Conservation (phyloP, 2,797 vertebrate species). For the Acridotheres tristis region DNA sequence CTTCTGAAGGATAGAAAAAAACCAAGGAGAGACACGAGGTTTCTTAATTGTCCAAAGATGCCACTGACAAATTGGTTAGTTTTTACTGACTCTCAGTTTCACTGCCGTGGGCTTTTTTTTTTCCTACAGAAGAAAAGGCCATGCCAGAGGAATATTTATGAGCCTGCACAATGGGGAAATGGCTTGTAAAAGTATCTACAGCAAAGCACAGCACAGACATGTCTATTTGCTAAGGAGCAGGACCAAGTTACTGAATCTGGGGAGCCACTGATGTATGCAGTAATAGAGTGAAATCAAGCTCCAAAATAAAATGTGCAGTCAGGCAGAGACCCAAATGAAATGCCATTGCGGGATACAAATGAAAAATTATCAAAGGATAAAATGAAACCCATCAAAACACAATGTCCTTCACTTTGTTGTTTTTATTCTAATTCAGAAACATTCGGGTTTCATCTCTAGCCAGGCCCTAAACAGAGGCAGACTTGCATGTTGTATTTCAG, state of each 20-base stretch:
- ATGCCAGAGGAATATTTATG: slow-evolving; percentile 58
- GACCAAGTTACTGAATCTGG: slow-evolving; percentile 29
- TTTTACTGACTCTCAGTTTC: slow-evolving; percentile 40
- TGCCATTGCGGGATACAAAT: slow-evolving; percentile 43
- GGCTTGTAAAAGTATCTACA: slow-evolving; percentile 58
- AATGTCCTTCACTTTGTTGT: slow-evolving; percentile 59
- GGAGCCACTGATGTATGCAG: slow-evolving; percentile 39
- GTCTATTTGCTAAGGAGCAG: slow-evolving; percentile 67
- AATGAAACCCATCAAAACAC: slow-evolving; percentile 57
- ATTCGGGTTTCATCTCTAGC: slow-evolving; percentile 51
- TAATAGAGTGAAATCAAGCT: slow-evolving; percentile 56
- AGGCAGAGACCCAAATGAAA: slow-evolving; percentile 56
- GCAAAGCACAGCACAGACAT: slow-evolving; percentile 6
- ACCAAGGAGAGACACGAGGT: background rate
- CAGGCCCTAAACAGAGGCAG: slow-evolving; percentile 54
- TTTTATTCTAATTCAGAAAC: slow-evolving; percentile 62
- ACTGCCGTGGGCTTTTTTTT: background rate
- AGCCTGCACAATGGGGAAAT: slow-evolving; percentile 62
- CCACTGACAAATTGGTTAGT: slow-evolving; percentile 51
- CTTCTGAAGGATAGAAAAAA: background rate
- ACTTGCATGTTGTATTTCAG: slow-evolving; percentile 1
- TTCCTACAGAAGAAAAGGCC: slow-evolving; percentile 19
- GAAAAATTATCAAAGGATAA: slow-evolving; percentile 53
- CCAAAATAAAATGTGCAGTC: slow-evolving; percentile 62
- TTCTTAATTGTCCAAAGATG: slow-evolving; percentile 44